Evolutionary conservation across 2,888 invertebrate genomes (phyloP).

Genomic region (Chouioia cunea): DNA sequence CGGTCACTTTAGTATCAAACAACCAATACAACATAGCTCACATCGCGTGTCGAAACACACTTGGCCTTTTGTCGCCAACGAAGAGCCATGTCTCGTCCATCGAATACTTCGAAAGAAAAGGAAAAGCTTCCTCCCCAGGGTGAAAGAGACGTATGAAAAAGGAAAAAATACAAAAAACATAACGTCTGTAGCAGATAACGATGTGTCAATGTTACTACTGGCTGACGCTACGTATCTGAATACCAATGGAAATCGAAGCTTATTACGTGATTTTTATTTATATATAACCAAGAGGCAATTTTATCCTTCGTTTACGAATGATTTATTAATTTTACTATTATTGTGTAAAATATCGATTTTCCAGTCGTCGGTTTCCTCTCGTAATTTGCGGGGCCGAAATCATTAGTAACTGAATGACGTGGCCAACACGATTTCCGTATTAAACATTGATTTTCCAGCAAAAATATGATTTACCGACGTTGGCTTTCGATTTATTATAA

Average conservation of each 20-base stretch:
- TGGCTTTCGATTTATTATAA: constrained; percentile 6
- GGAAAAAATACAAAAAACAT: too few relatives aligned
- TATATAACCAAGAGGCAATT: not conserved
- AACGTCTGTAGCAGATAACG: constrained; percentile 6
- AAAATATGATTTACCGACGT: constrained; percentile 9
- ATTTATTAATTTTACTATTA: constrained; percentile 17
- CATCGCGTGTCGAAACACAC: not conserved
- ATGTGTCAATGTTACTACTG: constrained; percentile 8
- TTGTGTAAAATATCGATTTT: constrained; percentile 28
- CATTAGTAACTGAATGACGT: constrained; percentile 42
- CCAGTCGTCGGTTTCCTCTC: constrained; percentile 1
- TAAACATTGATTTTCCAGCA: constrained; percentile 12
- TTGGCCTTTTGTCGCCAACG: constrained; percentile 9
- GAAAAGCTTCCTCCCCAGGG: not conserved
- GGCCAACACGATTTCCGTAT: constrained; percentile 20
- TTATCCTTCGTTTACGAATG: not conserved
- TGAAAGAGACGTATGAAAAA: not conserved
- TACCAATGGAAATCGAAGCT: not conserved
- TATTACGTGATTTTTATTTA: not conserved
- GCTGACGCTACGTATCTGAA: not conserved
- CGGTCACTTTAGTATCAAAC: too few relatives aligned
- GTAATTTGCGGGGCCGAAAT: not conserved
- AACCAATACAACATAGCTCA: too few relatives aligned
- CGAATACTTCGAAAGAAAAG: not conserved
- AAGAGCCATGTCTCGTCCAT: constrained; percentile 28